These are phyloP conservation scores for Chaetodon auriga DNA, from an alignment of 2,113 vertebrate genomes.

Conservation along the genomic window DNA sequence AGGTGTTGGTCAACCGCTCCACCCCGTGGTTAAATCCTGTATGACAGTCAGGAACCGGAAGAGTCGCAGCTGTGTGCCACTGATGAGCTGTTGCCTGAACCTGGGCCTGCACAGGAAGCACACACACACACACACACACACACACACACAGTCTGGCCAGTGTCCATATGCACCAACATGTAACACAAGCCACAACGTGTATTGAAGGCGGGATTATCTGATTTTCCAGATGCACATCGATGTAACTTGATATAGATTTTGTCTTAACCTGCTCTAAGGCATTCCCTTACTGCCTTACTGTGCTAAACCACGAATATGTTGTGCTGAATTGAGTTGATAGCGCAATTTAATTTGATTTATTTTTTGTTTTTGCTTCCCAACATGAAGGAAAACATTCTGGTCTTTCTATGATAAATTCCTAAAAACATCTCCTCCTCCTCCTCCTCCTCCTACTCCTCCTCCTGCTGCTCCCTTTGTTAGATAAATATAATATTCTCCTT, in stretches of 20 bases:
- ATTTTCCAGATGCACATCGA: background rate
- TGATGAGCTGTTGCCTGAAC: too few relatives aligned
- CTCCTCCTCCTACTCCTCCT: background rate
- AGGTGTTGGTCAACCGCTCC: too few relatives aligned
- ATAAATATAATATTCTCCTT: background rate
- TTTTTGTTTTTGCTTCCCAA: background rate
- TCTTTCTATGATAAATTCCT: background rate
- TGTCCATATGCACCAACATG: too few relatives aligned
- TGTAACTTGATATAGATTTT: too few relatives aligned
- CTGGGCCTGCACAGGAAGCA: too few relatives aligned
- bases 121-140: too few relatives aligned
- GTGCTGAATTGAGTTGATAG: background rate
- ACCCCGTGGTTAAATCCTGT: too few relatives aligned
- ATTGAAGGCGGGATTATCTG: background rate
- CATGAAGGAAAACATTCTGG: background rate
- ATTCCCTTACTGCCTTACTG: background rate
- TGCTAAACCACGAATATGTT: background rate
- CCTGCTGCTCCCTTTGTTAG: background rate
- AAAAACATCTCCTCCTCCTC: background rate
- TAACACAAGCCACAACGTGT: background rate
- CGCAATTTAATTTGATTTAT: background rate
- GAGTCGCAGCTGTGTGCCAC: too few relatives aligned
- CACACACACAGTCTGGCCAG: too few relatives aligned
- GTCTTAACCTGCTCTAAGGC: background rate
- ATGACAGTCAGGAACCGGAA: too few relatives aligned